A percentile compares a stretch with the other conserved stretches of the same genome.
phyloP scores from a whole-genome alignment of 2,888 invertebrate genomes.

The Euclidia mi region DNA sequence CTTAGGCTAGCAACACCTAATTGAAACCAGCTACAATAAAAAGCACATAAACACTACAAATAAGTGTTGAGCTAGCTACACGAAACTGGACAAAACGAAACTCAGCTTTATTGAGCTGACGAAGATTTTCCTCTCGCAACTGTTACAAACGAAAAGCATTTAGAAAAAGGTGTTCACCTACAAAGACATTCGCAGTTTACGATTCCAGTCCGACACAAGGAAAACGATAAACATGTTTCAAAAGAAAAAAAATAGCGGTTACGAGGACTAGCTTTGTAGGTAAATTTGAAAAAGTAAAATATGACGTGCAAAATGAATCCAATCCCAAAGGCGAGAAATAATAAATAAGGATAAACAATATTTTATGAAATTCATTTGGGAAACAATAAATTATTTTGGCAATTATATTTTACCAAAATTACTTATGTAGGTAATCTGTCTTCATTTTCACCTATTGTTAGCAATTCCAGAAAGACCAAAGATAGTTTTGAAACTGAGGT shows the following conservation, averaged over 20 bases:
- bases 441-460: no score
- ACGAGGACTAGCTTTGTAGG: constrained; percentile 10
- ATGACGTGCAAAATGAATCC: neutral
- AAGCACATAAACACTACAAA: constrained; percentile 29
- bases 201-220: constrained; percentile 61
- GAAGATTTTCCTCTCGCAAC: constrained; percentile 49
- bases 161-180: constrained; percentile 54
- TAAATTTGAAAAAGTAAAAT: constrained; percentile 6
- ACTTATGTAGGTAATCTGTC: no score
- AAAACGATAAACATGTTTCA: constrained; percentile 64
- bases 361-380: no score
- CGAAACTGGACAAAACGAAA: constrained; percentile 27
- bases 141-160: constrained; percentile 43
- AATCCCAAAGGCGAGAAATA: neutral
- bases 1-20: constrained; percentile 18
- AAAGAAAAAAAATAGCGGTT: constrained; percentile 53
- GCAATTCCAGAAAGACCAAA: no score
- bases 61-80: constrained; percentile 19
- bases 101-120: constrained; percentile 34
- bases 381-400: no score
- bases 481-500: no score
- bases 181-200: constrained; percentile 66
- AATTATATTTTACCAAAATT: no score
- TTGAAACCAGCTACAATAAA: constrained; percentile 32
- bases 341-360: no score